These are phyloP conservation scores for Neodiprion pinetum DNA, from an alignment of 1,140 invertebrate species.

Conservation along the genomic window DNA sequence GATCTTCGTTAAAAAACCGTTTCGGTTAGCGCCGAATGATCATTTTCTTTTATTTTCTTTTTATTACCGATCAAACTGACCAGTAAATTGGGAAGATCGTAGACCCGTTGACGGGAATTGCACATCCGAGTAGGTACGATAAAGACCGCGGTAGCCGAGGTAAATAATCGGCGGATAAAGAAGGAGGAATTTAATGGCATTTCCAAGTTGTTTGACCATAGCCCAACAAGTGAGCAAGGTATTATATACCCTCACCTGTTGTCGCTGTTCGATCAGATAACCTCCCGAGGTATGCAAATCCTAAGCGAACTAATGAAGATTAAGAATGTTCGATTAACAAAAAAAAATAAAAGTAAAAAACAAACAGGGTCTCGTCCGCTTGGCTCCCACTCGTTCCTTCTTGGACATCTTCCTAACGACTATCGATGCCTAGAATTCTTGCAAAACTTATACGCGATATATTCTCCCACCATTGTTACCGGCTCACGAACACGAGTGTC, in stretches of 20 bases:
- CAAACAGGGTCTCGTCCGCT: slow-evolving; percentile 18
- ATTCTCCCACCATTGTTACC: slow-evolving; percentile 20
- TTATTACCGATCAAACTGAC: no score
- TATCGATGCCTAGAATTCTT: slow-evolving; percentile 29
- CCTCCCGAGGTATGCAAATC: slow-evolving; percentile 34
- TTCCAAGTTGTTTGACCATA: background rate
- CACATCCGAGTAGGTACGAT: no score
- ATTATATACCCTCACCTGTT: slow-evolving; percentile 32
- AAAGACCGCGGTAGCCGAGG: no score
- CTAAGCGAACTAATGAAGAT: slow-evolving; percentile 38
- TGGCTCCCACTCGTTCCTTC: slow-evolving; percentile 27
- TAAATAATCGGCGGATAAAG: no score
- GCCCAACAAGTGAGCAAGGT: no score
- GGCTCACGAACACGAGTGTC: background rate
- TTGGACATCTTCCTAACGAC: slow-evolving; percentile 35
- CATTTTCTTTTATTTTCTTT: no score
- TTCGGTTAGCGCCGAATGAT: no score
- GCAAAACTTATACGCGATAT: slow-evolving; percentile 17
- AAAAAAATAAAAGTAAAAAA: slow-evolving; percentile 26
- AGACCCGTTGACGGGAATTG: no score
- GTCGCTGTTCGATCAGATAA: slow-evolving; percentile 36
- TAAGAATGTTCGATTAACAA: slow-evolving; percentile 31
- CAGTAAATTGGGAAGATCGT: no score
- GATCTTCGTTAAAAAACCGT: no score
- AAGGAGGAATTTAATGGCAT: background rate